Evolutionary conservation across 1,140 invertebrate genomes (phyloP).

Genomic region (Reticulitermes speratus): DNA sequence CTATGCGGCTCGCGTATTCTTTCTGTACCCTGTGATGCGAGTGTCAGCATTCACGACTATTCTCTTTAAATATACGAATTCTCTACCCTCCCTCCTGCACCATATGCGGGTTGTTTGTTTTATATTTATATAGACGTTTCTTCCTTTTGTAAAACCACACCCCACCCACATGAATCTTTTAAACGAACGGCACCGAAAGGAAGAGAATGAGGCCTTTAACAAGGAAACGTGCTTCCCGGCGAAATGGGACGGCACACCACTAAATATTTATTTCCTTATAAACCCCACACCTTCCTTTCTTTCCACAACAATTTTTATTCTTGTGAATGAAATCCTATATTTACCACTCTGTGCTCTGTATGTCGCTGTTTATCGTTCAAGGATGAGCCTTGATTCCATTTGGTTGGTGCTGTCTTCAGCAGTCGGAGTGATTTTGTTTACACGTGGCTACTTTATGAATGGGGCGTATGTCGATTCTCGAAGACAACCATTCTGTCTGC

Average conservation of each 20-base stretch:
- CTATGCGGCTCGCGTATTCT: no score
- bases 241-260: neutral
- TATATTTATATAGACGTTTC: neutral
- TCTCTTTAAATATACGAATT: slow-evolving; percentile 10
- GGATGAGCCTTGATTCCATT: neutral
- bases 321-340: neutral
- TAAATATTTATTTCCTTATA: slow-evolving; percentile 18
- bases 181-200: neutral
- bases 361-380: neutral
- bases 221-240: neutral
- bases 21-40: neutral
- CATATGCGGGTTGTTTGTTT: slow-evolving; percentile 10
- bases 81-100: neutral
- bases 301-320: slow-evolving; percentile 12
- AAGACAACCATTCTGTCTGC: no score
- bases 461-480: no score
- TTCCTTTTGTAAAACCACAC: neutral
- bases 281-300: neutral
- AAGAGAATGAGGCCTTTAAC: neutral
- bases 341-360: neutral
- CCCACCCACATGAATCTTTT: neutral
- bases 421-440: no score
- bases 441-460: no score
- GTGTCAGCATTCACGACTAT: neutral
- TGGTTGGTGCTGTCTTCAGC: neutral